Conservation (phyloP, 2,888 invertebrate species). For the Apotomis turbidana region DNA sequence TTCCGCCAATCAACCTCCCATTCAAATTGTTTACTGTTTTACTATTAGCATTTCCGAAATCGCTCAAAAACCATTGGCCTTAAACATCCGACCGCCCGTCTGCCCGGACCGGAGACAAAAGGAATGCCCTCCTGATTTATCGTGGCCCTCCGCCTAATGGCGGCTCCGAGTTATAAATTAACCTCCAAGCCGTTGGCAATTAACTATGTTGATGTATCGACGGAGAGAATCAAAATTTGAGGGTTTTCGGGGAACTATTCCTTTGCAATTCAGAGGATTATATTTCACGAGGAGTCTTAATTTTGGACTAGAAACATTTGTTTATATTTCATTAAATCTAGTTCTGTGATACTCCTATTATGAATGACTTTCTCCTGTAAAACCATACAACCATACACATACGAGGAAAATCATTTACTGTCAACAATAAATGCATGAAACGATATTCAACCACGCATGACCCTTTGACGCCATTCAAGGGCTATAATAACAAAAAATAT, state of each 20-base stretch:
- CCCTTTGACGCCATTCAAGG: too few relatives aligned
- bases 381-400: too few relatives aligned
- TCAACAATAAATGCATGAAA: too few relatives aligned
- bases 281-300: neutral
- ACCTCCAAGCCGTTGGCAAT: conserved; percentile 44
- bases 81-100: conserved; percentile 28
- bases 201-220: conserved; percentile 46
- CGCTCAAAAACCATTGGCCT: conserved; percentile 23
- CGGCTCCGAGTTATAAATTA: conserved; percentile 51
- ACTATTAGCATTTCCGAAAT: conserved; percentile 3
- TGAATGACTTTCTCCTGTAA: too few relatives aligned
- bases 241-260: conserved; percentile 5
- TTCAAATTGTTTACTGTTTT: neutral
- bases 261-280: neutral
- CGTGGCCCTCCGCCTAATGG: conserved; percentile 47
- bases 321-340: too few relatives aligned
- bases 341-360: too few relatives aligned
- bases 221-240: conserved; percentile 35
- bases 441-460: too few relatives aligned
- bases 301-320: neutral
- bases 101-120: conserved; percentile 47
- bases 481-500: too few relatives aligned
- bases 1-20: neutral
- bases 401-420: too few relatives aligned
- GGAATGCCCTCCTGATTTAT: conserved; percentile 52